Conservation (phyloP, 2,113 vertebrate species). For the Amphiprion percula region DNA sequence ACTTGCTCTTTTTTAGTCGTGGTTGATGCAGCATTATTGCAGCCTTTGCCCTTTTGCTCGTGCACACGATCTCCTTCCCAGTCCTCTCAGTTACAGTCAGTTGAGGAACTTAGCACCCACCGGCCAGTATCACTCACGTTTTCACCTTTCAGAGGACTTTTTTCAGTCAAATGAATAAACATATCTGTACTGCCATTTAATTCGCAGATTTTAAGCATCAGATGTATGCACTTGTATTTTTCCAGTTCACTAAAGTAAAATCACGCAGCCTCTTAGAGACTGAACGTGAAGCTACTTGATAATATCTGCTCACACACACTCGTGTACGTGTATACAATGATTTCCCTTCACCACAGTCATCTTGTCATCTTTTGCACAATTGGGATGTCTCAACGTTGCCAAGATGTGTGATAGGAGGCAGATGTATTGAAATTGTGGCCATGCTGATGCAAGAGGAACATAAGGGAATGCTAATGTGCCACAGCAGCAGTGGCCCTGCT, state of each 20-base stretch:
- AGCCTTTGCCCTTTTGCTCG: slow-evolving; percentile 70
- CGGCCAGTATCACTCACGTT: slow-evolving; percentile 34
- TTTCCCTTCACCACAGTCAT: not conserved
- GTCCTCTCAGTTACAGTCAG: slow-evolving; percentile 57
- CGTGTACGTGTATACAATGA: not conserved
- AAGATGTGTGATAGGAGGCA: slow-evolving; percentile 3
- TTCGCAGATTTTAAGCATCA: not conserved
- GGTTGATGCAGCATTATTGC: slow-evolving; percentile 51
- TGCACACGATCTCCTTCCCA: slow-evolving; percentile 45
- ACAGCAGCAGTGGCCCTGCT: slow-evolving; percentile 57
- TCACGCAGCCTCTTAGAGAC: not conserved
- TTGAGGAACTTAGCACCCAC: slow-evolving; percentile 53
- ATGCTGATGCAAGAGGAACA: slow-evolving; percentile 58
- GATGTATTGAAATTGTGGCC: slow-evolving; percentile 44
- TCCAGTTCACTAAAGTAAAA: not conserved
- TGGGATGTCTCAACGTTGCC: not conserved
- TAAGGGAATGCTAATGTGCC: slow-evolving; percentile 78
- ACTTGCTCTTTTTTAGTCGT: slow-evolving; percentile 42
- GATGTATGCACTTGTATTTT: slow-evolving; percentile 2
- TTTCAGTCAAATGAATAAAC: not conserved
- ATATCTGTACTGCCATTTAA: slow-evolving; percentile 21
- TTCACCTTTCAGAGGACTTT: slow-evolving; percentile 53
- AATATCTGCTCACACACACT: not conserved
- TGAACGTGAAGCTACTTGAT: not conserved
- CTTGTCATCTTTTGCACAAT: slow-evolving; percentile 6